Base-by-base conservation (phyloP, 2,113 vertebrate species). In the Mustelus asterias region DNA sequence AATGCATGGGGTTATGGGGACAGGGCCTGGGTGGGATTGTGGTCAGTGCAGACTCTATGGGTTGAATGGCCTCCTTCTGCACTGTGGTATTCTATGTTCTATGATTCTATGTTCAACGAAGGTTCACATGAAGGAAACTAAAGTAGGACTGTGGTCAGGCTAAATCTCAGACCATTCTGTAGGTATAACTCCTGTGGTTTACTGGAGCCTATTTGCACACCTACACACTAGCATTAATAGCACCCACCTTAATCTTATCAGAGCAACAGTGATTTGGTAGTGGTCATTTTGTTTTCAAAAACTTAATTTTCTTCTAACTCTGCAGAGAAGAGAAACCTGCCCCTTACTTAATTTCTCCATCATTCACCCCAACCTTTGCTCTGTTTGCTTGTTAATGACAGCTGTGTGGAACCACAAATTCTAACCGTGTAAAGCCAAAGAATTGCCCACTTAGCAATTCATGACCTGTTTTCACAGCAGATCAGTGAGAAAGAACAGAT, bases 121-220 rank as follows among this genome's bases (percentile, higher is more conserved):
- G 29, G 29, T 90, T 90, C 48, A 54, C 33, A 54, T 18, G 44
- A 33, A 60, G 54, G 4, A 13, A 90, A 90, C 54, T 54, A 60
- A 63, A 60, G 88, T 60, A 90, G 48, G 48, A 3, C 58, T n/a
- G 88, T 90, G 88, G 88, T 90, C 41, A 60, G 24, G 54, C 11
- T 90, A 90, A 90, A 90, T 90, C 88, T 90, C 48, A 90, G 88
- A 54, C 88, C 88, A n/a, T 29, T 90, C 26, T 24, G 88, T 90
- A n/a, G 29, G 88, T 60, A 48, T 63, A 90, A 63, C 26, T 33
- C 88, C 1, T 90, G 54, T 60, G 88, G 88, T 60, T 89, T 90
- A 10, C 58, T 29, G 37, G 0, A 90, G 54, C 11, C 14, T 29
- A 90, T 54, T 54, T 60, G n/a, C 24, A 60, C 29, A 33, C 24